Base-by-base conservation (phyloP, 2,888 invertebrate species). In the Leptinotarsa juncta region DNA sequence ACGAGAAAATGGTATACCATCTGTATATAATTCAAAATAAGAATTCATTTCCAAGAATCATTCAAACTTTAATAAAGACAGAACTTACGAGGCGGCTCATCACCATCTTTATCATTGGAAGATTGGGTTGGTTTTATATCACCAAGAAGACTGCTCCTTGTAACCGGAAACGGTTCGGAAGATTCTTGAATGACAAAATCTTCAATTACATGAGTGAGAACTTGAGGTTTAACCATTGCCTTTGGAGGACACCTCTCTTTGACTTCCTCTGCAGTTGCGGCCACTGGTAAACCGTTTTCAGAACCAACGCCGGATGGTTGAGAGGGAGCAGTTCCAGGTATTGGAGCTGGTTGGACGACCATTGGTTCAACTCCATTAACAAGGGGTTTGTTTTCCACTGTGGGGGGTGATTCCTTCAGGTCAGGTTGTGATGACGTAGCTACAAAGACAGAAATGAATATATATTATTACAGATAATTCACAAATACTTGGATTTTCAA, bases 101-200 rank as follows among this genome's bases (percentile, higher is more conserved):
- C 96, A 1, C 89, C 85, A 60, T 88, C 86, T 67, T 91, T 90
- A 88, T 93, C 90, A 85, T 93, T 90, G 81, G 92, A 84, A 42
- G 85, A 82, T 69, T 80, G 84, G 10, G 83, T 82, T 26, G 86
- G 85, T 78, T 89, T 89, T 71, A 87, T 80, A 78, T 88, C 88
- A 16, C 86, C 85, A 77, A 88, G 82, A 60, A 88, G 80, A 53
- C 86, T 86, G 71, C 85, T 87, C 75, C 88, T 82, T n/a, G 86
- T 95, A 69, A 97, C 96, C 73, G 96, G 95, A 85, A 96, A 96
- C 0, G 96, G 96, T 88, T 96, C 96, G 1, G 94, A 94, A 1
- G 96, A 96, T 89, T 98, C 98, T 87, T 97, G 97, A 81, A 98
- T 98, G 10, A 98, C 96, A 87, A 97, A 98, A 70, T 97, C 98